Evolutionary conservation across 2,888 invertebrate species (phyloP), one percentile per base, ranked within the genome.

Genomic region (Hirtodrosophila confusa): DNA sequence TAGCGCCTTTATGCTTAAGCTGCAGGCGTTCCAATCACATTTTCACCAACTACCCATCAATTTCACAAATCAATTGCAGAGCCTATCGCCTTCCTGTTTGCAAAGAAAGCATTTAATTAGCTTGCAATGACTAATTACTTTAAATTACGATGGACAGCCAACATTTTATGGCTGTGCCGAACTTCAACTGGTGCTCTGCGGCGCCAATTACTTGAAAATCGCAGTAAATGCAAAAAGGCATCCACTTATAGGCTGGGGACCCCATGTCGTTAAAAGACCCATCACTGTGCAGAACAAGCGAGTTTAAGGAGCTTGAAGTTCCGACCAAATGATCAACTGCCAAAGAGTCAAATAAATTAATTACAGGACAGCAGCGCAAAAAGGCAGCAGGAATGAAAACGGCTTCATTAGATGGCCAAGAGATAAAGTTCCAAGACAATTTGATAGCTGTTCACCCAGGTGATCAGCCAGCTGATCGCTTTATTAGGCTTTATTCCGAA

Each of bases 61-160:
- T 60, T 41, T 24, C 12, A 9, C 5, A 33, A 62, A 62, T 37
- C 31, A 33, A 61, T 39, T 10, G 40, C n/a, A 33, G n/a, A 17
- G 33, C 39, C 40, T 45, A 61, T 48, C 0, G 1, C 35, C 31
- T 17, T 69, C 58, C 33, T 50, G 60, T 64, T 67, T 33, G 39
- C 57, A 24, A 33, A 17, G 3, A 53, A 60, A 48, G 8, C 35
- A 56, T 74, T 66, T 66, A 60, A 65, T 74, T 67, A 60, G 61
- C 35, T 60, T 24, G 41, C 65, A 69, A 66, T 78, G 80, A 84
- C 76, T 80, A 78, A 80, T 80, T 80, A 78, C 67, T 60, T 68
- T 73, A 45, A 68, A 56, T 70, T 68, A 63, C 69, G 67, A 66
- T 43, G 39, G 44, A 33, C 43, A 29, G 50, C 24, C 45, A 62